Conservation (phyloP, 2,797 vertebrate genomes). For the Enoplosus armatus region DNA sequence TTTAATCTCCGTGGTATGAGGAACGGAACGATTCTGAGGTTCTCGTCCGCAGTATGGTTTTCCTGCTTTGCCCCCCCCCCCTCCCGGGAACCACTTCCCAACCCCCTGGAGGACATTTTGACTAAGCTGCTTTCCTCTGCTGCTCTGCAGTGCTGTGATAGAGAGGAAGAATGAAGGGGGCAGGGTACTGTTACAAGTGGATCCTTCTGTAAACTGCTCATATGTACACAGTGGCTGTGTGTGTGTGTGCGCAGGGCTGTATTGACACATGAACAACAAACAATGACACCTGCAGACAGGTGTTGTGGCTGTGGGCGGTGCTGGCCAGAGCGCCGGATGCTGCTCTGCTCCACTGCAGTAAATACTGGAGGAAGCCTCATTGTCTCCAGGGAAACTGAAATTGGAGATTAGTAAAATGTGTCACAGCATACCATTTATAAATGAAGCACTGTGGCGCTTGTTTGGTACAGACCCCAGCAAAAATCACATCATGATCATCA, state of each 20-base stretch:
- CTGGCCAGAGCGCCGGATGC: background rate
- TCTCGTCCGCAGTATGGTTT: conserved; percentile 10
- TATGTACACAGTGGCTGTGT: background rate
- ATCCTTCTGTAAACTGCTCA: conserved; percentile 3
- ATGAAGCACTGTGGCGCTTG: too few species aligned
- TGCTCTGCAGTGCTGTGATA: conserved; percentile 37
- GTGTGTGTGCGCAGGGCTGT: background rate
- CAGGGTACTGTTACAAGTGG: background rate
- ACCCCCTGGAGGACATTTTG: conserved; percentile 31
- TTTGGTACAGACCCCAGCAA: too few species aligned
- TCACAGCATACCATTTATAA: too few species aligned
- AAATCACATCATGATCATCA: too few species aligned
- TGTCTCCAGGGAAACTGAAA: too few species aligned
- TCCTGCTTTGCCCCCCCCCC: background rate
- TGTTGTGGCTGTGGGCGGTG: background rate
- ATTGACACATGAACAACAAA: background rate
- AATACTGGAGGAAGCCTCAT: background rate
- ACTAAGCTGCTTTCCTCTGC: conserved; percentile 56
- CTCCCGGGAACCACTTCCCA: conserved; percentile 21
- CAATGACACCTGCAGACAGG: conserved; percentile 9
- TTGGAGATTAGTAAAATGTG: too few species aligned
- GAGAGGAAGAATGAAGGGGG: conserved; percentile 17
- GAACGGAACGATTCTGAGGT: background rate
- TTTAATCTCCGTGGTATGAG: background rate
- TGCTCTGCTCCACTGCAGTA: background rate